Evolutionary conservation across 2,888 invertebrate genomes (phyloP).

Genomic region (Limnephilus auricula): DNA sequence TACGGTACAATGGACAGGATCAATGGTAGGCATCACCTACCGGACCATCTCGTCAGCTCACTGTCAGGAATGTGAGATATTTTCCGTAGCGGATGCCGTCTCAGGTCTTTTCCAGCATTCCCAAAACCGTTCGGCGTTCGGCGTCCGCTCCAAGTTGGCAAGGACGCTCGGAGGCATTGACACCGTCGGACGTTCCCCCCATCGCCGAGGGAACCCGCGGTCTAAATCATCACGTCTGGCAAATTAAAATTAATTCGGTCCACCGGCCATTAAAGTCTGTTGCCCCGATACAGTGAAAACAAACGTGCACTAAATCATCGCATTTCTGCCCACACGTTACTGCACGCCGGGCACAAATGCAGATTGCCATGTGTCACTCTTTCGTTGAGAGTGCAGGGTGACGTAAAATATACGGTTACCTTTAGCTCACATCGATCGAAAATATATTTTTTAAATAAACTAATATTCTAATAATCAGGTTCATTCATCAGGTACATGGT

Average conservation of each 20-base stretch:
- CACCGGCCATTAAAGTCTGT: constrained; percentile 47
- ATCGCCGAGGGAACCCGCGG: constrained; percentile 35
- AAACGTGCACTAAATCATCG: constrained; percentile 47
- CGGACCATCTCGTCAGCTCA: not conserved
- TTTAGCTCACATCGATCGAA: not conserved
- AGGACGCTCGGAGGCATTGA: constrained; percentile 48
- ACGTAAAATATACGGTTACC: not conserved
- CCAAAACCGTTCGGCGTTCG: not conserved
- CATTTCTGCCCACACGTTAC: constrained; percentile 43
- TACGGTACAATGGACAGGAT: not conserved
- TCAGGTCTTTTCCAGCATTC: constrained; percentile 29
- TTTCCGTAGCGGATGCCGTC: constrained; percentile 34
- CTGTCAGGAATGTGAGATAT: constrained; percentile 22
- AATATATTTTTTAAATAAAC: not conserved
- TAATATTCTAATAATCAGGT: no score
- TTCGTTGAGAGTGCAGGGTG: constrained; percentile 15
- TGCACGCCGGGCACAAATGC: constrained; percentile 17
- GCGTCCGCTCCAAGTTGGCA: constrained; percentile 43
- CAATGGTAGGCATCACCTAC: not conserved
- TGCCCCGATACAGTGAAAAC: constrained; percentile 49
- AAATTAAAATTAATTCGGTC: constrained; percentile 55
- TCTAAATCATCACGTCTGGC: constrained; percentile 52
- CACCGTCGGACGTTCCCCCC: constrained; percentile 49
- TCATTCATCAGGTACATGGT: no score
- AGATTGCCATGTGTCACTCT: constrained; percentile 38